Conservation (phyloP, 2,888 invertebrate genomes). For the Gasteruption jaculator region DNA sequence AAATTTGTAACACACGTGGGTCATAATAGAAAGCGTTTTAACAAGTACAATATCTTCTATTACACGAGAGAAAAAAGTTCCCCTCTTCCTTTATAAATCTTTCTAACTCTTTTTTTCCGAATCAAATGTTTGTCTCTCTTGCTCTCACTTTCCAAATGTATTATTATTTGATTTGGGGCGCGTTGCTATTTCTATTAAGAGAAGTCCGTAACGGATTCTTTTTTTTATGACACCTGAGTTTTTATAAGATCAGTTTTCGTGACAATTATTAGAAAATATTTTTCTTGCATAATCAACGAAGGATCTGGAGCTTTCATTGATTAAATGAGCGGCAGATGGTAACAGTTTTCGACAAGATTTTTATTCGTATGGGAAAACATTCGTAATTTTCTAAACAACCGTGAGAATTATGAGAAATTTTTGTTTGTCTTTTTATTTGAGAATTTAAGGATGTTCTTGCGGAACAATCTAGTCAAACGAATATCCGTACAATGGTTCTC, state of each 20-base stretch:
- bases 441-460: too few relatives aligned
- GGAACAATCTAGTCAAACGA: too few relatives aligned
- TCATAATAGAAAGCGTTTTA: conserved; percentile 39
- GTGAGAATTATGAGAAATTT: too few relatives aligned
- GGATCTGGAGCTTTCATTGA: too few relatives aligned
- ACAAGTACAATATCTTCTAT: conserved; percentile 28
- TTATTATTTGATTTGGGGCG: conserved; percentile 14
- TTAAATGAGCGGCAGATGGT: too few relatives aligned
- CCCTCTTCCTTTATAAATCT: conserved; percentile 13
- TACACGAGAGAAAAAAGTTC: conserved; percentile 16
- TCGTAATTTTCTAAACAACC: too few relatives aligned
- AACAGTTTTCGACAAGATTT: too few relatives aligned
- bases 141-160: conserved; percentile 7
- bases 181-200: conserved; percentile 15
- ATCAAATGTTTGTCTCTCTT: too few relatives aligned
- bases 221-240: conserved; percentile 7
- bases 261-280: conserved; percentile 42
- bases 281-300: conserved; percentile 37
- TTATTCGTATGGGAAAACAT: too few relatives aligned
- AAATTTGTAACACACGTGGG: conserved; percentile 42
- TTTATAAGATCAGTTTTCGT: conserved; percentile 21
- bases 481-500: too few relatives aligned
- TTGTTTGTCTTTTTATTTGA: too few relatives aligned
- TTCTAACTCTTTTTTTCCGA: conserved; percentile 17
- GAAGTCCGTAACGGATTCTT: conserved; percentile 29